Conservation (phyloP, 1,140 invertebrate genomes). For the Centruroides sculpturatus region DNA sequence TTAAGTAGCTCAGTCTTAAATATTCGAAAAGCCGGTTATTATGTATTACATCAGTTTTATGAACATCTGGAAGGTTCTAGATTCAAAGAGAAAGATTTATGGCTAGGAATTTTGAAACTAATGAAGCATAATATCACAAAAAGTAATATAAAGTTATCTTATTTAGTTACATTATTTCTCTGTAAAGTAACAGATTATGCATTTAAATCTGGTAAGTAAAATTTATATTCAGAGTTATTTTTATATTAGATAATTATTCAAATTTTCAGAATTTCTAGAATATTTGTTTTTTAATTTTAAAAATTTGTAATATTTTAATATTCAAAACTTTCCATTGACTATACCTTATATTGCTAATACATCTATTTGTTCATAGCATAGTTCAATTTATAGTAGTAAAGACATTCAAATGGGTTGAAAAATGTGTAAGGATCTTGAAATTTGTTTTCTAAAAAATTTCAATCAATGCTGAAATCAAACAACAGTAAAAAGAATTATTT, state of each 20-base stretch:
- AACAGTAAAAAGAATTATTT: no score
- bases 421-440: no score
- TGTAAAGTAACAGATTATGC: constrained; percentile 45
- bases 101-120: constrained; percentile 33
- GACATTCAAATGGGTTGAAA: no score
- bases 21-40: constrained; percentile 46
- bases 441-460: no score
- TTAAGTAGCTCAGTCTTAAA: constrained; percentile 41
- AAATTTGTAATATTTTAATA: no score
- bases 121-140: constrained; percentile 34
- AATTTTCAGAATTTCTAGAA: no score
- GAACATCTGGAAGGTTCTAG: constrained; percentile 47
- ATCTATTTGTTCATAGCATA: no score
- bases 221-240: background rate
- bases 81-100: constrained; percentile 37
- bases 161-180: constrained; percentile 51
- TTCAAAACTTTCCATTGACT: no score
- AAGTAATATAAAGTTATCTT: constrained; percentile 36
- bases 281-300: no score
- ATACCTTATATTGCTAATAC: no score
- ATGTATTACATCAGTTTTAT: constrained; percentile 47
- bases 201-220: constrained; percentile 35
- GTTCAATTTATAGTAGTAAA: no score
- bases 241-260: background rate
- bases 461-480: no score